Evolutionary conservation across 2,888 invertebrate species (phyloP).

Genomic region (Drosophila robusta): DNA sequence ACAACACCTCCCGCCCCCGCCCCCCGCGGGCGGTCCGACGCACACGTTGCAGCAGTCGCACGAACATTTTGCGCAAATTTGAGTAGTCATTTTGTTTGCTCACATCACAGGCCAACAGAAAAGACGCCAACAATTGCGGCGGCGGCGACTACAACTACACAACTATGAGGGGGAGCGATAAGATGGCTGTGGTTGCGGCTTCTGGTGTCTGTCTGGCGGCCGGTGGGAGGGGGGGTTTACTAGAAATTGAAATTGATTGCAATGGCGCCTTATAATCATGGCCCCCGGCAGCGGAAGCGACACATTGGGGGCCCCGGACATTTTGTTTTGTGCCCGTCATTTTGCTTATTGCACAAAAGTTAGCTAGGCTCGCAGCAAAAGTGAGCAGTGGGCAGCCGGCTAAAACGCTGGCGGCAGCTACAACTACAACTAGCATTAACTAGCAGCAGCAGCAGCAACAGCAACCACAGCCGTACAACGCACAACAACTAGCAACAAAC

Average conservation of each 20-base stretch:
- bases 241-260: constrained; percentile 57
- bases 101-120: constrained; percentile 83
- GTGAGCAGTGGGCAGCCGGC: constrained; percentile 25
- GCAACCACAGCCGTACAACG: neutral
- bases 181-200: constrained; percentile 30
- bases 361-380: constrained; percentile 72
- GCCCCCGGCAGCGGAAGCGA: constrained; percentile 72
- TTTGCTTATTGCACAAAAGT: constrained; percentile 84
- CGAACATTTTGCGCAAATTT: constrained; percentile 78
- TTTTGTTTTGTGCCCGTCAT: constrained; percentile 85
- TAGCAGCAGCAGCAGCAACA: constrained; percentile 10
- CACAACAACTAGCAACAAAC: constrained; percentile 49
- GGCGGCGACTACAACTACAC: constrained; percentile 30
- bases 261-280: constrained; percentile 61
- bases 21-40: constrained; percentile 14
- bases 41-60: constrained; percentile 60
- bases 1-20: no score
- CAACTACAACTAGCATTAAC: constrained; percentile 33
- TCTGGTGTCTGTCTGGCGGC: neutral
- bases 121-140: constrained; percentile 55
- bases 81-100: constrained; percentile 84
- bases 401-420: constrained; percentile 29
- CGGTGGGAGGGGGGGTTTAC: constrained; percentile 13
- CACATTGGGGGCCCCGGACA: constrained; percentile 70
- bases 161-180: constrained; percentile 51